phyloP scores from a whole-genome alignment of 2,797 vertebrate genomes.

The Yasuhikotakia modesta region DNA sequence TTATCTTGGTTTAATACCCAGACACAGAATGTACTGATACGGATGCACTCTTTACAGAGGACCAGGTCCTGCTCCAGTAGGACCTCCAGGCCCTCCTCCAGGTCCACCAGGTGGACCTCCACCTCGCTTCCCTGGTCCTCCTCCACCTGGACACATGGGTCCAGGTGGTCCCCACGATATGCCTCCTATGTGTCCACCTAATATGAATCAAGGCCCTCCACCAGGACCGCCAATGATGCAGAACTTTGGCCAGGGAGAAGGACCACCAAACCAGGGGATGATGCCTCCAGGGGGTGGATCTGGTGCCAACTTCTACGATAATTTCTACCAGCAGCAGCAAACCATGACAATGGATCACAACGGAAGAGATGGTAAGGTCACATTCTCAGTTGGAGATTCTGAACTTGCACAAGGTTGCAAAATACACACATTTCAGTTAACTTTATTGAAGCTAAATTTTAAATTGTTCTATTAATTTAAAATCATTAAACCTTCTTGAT shows the following conservation, averaged over 20 bases:
- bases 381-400: background rate
- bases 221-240: conserved; percentile 84
- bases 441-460: background rate
- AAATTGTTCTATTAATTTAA: background rate
- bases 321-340: conserved; percentile 87
- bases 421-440: background rate
- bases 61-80: conserved; percentile 69
- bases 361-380: conserved; percentile 77
- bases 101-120: conserved; percentile 64
- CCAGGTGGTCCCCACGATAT: conserved; percentile 75
- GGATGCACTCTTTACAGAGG: conserved; percentile 62
- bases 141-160: conserved; percentile 77
- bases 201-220: conserved; percentile 82
- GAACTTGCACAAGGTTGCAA: background rate
- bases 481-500: background rate
- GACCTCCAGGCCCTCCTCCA: conserved; percentile 64
- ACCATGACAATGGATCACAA: conserved; percentile 80
- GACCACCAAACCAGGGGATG: conserved; percentile 78
- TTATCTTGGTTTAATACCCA: background rate
- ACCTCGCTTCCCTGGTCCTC: conserved; percentile 76
- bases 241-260: conserved; percentile 78
- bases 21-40: background rate
- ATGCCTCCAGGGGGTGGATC: conserved; percentile 79
- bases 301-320: conserved; percentile 84
- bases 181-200: conserved; percentile 81